Percentiles rank a stretch among this genome's conserved stretches.
phyloP scores from a whole-genome alignment of 2,113 vertebrate species.

The Meriones unguiculatus region DNA sequence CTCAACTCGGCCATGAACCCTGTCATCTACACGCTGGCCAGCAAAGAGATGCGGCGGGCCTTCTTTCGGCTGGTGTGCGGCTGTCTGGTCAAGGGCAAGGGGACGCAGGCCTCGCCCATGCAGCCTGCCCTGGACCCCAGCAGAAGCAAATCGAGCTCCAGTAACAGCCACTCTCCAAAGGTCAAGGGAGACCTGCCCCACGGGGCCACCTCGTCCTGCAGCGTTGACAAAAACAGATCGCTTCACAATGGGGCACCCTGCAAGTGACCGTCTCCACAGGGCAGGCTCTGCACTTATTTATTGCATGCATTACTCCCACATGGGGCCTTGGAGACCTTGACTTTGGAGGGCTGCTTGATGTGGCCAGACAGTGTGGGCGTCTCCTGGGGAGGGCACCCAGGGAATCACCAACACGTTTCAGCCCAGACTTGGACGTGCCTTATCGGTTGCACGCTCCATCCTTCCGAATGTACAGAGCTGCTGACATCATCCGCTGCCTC shows the following conservation, averaged over 20 bases:
- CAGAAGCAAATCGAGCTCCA: constrained; percentile 95
- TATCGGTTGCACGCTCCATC: background rate
- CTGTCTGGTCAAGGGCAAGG: constrained; percentile 84
- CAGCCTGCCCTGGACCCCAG: constrained; percentile 90
- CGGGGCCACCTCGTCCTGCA: background rate
- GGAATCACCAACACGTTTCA: background rate
- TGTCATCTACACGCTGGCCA: constrained; percentile 96
- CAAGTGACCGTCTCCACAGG: constrained; percentile 69
- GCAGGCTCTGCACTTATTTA: constrained; percentile 61
- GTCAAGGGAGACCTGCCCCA: constrained; percentile 83
- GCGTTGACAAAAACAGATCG: constrained; percentile 77
- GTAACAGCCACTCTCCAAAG: constrained; percentile 90
- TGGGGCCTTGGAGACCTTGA: background rate
- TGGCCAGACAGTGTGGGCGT: background rate
- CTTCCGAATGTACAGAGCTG: constrained; percentile 27
- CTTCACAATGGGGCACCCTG: constrained; percentile 84
- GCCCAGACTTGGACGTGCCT: background rate
- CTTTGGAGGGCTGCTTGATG: constrained; percentile 35
- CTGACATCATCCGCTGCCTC: background rate
- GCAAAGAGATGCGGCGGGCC: constrained; percentile 96
- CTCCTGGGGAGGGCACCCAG: background rate
- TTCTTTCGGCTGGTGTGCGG: constrained; percentile 94
- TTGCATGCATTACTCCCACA: constrained; percentile 53
- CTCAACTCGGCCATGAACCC: constrained; percentile 98
- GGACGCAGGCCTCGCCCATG: constrained; percentile 82